Evolutionary conservation across 2,797 vertebrate genomes (phyloP), one percentile per base, ranked within the genome.

Genomic region (Podarcis siculus): DNA sequence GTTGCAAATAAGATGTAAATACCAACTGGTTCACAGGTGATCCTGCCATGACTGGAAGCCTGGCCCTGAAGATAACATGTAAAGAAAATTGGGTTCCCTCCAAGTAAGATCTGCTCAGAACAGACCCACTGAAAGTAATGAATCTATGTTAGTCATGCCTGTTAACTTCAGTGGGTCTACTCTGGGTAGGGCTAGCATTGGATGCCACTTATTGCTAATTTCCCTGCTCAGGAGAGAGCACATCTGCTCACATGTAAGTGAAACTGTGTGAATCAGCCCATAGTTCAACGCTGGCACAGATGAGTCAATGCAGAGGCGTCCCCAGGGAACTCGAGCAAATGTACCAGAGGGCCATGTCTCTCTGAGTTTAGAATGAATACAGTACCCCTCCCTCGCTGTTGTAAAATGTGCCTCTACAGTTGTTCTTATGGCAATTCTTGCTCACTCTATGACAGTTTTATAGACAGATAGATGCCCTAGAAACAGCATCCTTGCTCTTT

Each of bases 401-500:
- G 66, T 30, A 79, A 66, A 89, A 3, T 61, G 21, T 79, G 35
- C 32, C 19, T 64, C 35, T 42, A 21, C 37, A n/a, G 4, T 42
- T 82, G 8, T 84, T 84, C 73, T 93, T 12, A 0, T 90, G 67
- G n/a, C 77, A 39, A 55, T 19, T 80, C 87, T 86, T 90, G 19
- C 73, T 78, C 1, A 30, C n/a, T 55, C 35, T 67, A 79, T 89
- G 79, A 78, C 0, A 0, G 73, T 85, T 77, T 84, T 0, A 0
- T 78, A 85, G 92, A 86, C 85, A 79, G 87, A 30, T 39, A 35
- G 2, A 76, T 27, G 85, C 42, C 89, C 92, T 79, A 87, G 87
- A 90, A 88, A 6, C 82, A 3, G 87, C 45, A 5, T 83, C 90
- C 90, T 85, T 89, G 86, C 77, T 87, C 91, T 93, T 92, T 21